These are phyloP conservation scores for Centropyge bicolor DNA, from an alignment of 2,797 vertebrate species.

Conservation along the genomic window DNA sequence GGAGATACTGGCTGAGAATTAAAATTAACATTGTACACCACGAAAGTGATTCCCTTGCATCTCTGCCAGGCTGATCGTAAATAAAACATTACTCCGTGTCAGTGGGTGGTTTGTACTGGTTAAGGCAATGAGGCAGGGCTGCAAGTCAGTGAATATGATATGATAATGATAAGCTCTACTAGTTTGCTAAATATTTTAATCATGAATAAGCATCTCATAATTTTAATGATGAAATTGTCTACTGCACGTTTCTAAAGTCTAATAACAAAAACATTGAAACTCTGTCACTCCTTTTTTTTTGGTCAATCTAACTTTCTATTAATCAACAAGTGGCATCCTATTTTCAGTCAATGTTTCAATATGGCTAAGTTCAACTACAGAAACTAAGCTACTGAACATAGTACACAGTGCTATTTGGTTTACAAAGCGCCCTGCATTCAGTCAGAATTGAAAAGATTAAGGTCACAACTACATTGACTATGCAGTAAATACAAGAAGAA, in stretches of 20 bases:
- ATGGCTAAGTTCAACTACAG: not conserved
- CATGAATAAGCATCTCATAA: not conserved
- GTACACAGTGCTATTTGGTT: not conserved
- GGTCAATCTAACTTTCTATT: not conserved
- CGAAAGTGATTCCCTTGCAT: slow-evolving; percentile 51
- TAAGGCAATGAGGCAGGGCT: slow-evolving; percentile 1
- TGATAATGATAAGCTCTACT: not conserved
- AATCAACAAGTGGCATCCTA: not conserved
- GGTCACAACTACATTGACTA: slow-evolving; percentile 1
- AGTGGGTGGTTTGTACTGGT: slow-evolving; percentile 33
- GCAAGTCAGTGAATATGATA: not conserved
- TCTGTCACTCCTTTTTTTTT: not conserved
- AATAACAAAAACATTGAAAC: not conserved
- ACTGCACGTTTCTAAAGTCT: not conserved
- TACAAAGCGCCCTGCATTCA: slow-evolving; percentile 3
- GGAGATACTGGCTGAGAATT: slow-evolving; percentile 44
- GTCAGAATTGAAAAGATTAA: slow-evolving; percentile 11
- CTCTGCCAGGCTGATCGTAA: slow-evolving; percentile 52
- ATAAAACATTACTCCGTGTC: slow-evolving; percentile 49
- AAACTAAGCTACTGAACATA: not conserved
- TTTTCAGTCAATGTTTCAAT: not conserved
- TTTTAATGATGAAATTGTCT: not conserved
- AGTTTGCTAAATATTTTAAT: not conserved
- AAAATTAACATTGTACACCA: slow-evolving; percentile 51
- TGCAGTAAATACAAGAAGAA: slow-evolving; percentile 20